Evolutionary conservation across 2,113 vertebrate species (phyloP), one percentile per base, ranked within the genome.

Genomic region (Ictidomys tridecemlineatus): DNA sequence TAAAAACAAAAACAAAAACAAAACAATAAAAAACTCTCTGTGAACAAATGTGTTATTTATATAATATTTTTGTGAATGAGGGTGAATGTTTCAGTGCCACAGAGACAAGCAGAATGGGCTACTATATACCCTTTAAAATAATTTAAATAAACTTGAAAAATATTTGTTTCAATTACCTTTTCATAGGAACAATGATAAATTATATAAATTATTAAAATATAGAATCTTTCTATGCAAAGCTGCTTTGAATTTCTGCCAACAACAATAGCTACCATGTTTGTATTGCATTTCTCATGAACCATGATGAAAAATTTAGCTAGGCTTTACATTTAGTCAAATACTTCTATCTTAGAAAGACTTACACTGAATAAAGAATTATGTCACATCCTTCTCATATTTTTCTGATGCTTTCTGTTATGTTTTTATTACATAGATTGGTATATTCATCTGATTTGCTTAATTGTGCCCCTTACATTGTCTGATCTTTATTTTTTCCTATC

Each of bases 171-270:
- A 53, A 12, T 85, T 48, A 22, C 4, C 4, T 85, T 65, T 26
- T 88, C 48, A 86, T 26, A 78, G 24, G 22, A 82, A n/a, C 86
- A 91, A 80, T 51, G 30, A 89, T 7, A 92, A 92, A 89, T 61
- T 8, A 89, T 6, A 8, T n/a, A 56, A 48, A 80, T 80, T 32
- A 79, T 56, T 73, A 4, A 79, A 95, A 74, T 77, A 58, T 17
- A 16, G 1, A 53, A 51, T 79, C 5, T 56, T 80, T 73, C 16
- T 30, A 39, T 89, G 37, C 7, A 89, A 69, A 88, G 3, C 5
- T 85, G 72, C 32, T 78, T 91, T 79, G 28, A 89, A 45, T 16
- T 1, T n/a, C n/a, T 78, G 89, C 32, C 34, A 4, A 24, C 11
- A 26, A 65, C 85, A 89, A 83, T 70, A 61, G 2, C 32, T 9